Evolutionary conservation across 2,888 invertebrate species (phyloP), one percentile per base, ranked within the genome.

Genomic region (Linnaemya tessellans): DNA sequence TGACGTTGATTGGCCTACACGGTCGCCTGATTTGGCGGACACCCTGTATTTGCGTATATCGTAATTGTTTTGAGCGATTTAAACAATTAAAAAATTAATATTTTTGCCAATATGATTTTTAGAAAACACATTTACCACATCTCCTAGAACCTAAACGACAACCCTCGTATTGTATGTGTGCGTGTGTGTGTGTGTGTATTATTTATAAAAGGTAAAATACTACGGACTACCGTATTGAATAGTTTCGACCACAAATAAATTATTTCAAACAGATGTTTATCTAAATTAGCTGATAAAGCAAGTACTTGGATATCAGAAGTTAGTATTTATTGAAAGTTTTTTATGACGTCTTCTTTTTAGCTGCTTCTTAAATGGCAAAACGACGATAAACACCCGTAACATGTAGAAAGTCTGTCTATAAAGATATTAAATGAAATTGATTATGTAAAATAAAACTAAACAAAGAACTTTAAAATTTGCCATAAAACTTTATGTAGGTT

Each of bases 191-290:
- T 18, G 18, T 11, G 18, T 78, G 51, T 30, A 71, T 79, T 79
- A 71, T 79, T 56, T 22, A 64, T 70, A 64, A 30, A n/a, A 43
- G 70, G 64, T 65, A 65, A 43, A 64, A 54, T 41, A 64, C 49
- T 18, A 18, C 38, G 41, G 65, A 71, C 62, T 68, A 43, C 22
- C 25, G 49, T n/a, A 49, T 38, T 51, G 13, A 68, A 20, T 70
- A 70, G 38, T 43, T 56, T 64, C 2, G 43, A 54, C 8, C 30
- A 43, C 20, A 20, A 60, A 18, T n/a, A 49, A 49, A 43, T 64
- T 54, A 75, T n/a, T 60, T 13, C 43, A 71, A 73, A 77, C 84
- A 84, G 80, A 84, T 84, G 77, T 73, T 80, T 73, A 84, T 84
- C 78, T 73, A 80, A 80, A 77, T 73, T 78, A 49, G 73, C 80